Percentiles rank a stretch among this genome's conserved stretches.
phyloP scores from a whole-genome alignment of 2,888 invertebrate genomes.

The Nipponacmea schrenckii region DNA sequence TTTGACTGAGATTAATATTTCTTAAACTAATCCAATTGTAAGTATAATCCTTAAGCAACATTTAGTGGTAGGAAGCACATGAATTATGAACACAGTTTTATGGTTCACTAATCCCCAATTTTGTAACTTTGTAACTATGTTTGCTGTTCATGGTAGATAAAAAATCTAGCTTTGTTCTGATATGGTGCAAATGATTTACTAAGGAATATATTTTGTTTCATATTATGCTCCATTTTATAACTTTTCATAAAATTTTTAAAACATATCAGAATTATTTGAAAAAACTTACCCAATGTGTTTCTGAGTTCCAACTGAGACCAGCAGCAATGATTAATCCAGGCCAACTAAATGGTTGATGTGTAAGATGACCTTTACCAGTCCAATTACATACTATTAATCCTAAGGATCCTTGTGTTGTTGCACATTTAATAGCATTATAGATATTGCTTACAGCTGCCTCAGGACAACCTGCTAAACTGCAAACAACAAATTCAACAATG shows the following conservation, averaged over 20 bases:
- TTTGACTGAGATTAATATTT: too few species aligned
- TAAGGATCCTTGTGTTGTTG: conserved; percentile 70
- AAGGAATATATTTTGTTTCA: too few species aligned
- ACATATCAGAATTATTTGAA: not conserved
- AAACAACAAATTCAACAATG: conserved; percentile 21
- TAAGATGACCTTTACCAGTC: conserved; percentile 74
- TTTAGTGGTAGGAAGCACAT: too few species aligned
- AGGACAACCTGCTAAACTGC: conserved; percentile 73
- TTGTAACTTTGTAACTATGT: too few species aligned
- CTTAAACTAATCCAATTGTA: too few species aligned
- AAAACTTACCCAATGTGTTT: conserved; percentile 67
- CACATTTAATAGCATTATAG: conserved; percentile 72
- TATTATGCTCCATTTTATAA: too few species aligned
- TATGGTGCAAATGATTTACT: too few species aligned
- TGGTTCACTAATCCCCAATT: too few species aligned
- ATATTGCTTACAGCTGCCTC: conserved; percentile 74
- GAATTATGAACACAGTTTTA: too few species aligned
- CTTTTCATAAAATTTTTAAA: not conserved
- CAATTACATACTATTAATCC: conserved; percentile 74
- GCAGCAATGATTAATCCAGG: conserved; percentile 73
- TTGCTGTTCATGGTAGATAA: too few species aligned
- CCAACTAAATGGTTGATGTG: conserved; percentile 74
- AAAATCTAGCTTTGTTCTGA: too few species aligned
- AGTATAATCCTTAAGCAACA: too few species aligned
- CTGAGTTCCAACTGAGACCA: conserved; percentile 74